Base-by-base conservation (phyloP, 2,888 invertebrate genomes). In the Volucella zonaria region DNA sequence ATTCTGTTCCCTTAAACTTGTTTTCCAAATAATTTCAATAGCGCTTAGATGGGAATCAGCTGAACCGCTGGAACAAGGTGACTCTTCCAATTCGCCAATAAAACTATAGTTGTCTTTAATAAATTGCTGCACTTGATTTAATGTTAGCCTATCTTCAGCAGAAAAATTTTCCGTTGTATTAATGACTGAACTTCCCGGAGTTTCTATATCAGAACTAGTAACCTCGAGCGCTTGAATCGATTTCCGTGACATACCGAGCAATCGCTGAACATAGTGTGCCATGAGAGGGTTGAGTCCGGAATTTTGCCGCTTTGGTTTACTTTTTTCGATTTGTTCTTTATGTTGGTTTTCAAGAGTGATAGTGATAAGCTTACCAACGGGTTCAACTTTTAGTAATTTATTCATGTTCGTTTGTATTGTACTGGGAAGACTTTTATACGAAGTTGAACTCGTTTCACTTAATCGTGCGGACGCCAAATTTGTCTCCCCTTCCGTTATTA, bases 211-310 rank as follows among this genome's bases (percentile, higher is more conserved):
- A 38, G 93, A 93, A 1, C 92, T 91, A 86, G 92, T 92, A 0
- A 93, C 92, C 1, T 90, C 90, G 15, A 93, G 88, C 11, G 93
- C 91, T 12, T 93, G 92, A n/a, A 94, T 89, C 73, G 92, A 92
- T 10, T 88, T 89, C 42, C 92, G 91, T 0, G 93, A 93, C 93
- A 94, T 93, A n/a, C 90, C 90, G 18, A 94, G 88, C 49, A 94
- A 88, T 83, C 93, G 92, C 70, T 92, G 91, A 2, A 94, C 92
- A 86, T 93, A 93, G 9, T 90, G 90, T 3, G 91, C 88, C 51
- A 93, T 87, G 11, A 89, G 80, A 1, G 92, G 92, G 89, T 93
- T 90, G 8, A 91, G 70, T 4, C 67, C 78, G 1, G 78, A 54
- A n/a, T 8, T 31, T 10, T 14, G 54, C 8, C 58, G 52, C 15